phyloP scores from a whole-genome alignment of 2,888 invertebrate species.

The Acanthopleura granulata region DNA sequence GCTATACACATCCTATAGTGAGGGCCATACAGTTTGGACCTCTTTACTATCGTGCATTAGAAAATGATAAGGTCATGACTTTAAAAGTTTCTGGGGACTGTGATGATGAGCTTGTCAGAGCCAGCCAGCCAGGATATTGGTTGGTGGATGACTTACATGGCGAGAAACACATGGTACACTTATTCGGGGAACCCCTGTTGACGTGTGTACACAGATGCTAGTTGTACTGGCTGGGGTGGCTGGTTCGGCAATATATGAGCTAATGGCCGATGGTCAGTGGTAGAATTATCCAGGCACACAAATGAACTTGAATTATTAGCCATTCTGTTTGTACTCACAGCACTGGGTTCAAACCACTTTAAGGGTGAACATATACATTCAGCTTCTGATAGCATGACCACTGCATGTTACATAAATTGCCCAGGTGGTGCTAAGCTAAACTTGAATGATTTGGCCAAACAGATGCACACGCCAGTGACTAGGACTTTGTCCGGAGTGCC shows the following conservation, averaged over 20 bases:
- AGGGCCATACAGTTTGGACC: too few relatives aligned
- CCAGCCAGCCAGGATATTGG: not conserved
- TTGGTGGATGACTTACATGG: not conserved
- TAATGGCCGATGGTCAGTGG: not conserved
- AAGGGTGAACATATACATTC: not conserved
- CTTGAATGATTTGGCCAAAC: too few relatives aligned
- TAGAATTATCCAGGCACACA: not conserved
- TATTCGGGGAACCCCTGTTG: not conserved
- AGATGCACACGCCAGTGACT: too few relatives aligned
- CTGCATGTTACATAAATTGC: too few relatives aligned
- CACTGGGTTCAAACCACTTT: not conserved
- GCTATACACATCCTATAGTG: too few relatives aligned
- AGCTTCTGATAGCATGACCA: too few relatives aligned
- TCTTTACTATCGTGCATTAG: not conserved
- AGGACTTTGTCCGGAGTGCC: too few relatives aligned
- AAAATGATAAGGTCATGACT: not conserved
- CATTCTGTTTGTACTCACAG: not conserved
- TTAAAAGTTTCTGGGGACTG: not conserved
- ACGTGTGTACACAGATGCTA: too few relatives aligned
- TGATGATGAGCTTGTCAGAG: not conserved
- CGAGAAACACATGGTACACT: not conserved
- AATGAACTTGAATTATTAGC: not conserved
- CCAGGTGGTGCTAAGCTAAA: too few relatives aligned
- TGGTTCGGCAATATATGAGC: not conserved
- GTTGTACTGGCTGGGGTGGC: too few relatives aligned